Percentiles rank a stretch among this genome's conserved stretches.
These are phyloP conservation scores for Falco rusticolus DNA, from an alignment of 2,797 vertebrate genomes.

Conservation along the genomic window DNA sequence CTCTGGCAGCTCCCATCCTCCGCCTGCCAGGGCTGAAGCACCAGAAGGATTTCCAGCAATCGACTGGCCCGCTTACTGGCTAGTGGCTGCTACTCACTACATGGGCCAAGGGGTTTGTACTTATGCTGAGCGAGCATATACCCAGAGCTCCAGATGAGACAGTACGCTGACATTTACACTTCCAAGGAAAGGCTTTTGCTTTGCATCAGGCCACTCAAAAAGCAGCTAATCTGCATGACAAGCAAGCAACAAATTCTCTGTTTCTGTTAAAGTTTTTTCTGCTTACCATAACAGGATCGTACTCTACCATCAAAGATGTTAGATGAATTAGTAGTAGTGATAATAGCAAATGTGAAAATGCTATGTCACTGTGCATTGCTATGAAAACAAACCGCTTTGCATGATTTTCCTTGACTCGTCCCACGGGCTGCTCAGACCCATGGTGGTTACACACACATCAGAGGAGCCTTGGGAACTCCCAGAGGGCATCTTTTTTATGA, in stretches of 20 bases:
- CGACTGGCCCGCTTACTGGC: neutral
- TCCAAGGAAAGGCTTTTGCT: neutral
- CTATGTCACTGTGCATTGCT: neutral
- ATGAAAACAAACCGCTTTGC: accelerated
- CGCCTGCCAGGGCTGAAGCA: neutral
- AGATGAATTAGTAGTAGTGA: neutral
- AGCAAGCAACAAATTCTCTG: neutral
- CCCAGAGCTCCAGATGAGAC: neutral
- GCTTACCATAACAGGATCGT: neutral
- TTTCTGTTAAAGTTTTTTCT: neutral
- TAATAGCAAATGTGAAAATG: neutral
- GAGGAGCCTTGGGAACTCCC: neutral
- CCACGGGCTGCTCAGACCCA: neutral
- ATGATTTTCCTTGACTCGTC: neutral
- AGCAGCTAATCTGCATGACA: neutral
- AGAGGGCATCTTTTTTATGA: neutral
- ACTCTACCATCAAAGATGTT: neutral
- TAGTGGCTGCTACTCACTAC: neutral
- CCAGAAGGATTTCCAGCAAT: neutral
- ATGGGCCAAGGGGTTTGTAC: neutral
- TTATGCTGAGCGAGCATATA: neutral
- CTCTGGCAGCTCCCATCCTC: neutral
- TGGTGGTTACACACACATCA: neutral
- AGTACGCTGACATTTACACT: neutral
- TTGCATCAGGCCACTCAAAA: neutral